These are phyloP conservation scores for Hippocampus abdominalis DNA, from an alignment of 2,113 vertebrate genomes.

Conservation along the genomic window DNA sequence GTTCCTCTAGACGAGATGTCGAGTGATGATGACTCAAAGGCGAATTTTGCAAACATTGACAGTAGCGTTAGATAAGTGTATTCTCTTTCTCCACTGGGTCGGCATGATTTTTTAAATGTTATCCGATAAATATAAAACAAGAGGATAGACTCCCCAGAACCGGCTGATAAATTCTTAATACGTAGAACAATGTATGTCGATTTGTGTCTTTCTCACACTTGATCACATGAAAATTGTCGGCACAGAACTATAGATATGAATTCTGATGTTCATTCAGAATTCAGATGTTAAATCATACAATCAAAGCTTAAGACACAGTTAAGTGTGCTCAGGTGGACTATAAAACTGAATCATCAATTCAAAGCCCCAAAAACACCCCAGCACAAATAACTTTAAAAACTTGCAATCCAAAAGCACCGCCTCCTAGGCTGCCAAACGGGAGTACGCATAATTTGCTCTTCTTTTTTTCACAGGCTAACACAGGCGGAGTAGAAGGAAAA, in stretches of 20 bases:
- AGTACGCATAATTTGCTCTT: slow-evolving; percentile 1
- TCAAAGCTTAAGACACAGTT: background rate
- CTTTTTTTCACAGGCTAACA: background rate
- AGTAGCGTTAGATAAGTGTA: background rate
- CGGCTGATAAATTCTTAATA: slow-evolving; percentile 9
- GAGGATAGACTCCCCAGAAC: background rate
- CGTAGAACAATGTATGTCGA: background rate
- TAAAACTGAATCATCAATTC: background rate
- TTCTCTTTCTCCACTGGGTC: background rate
- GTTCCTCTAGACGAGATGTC: background rate
- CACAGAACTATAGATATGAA: background rate
- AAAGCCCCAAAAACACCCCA: background rate
- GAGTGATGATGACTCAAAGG: background rate
- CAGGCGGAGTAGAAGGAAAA: slow-evolving; percentile 8
- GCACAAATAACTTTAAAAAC: background rate
- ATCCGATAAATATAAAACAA: slow-evolving; percentile 4
- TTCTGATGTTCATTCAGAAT: background rate
- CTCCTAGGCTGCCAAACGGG: slow-evolving; percentile 3
- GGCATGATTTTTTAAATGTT: slow-evolving; percentile 2
- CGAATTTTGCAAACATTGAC: background rate
- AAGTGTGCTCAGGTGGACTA: background rate
- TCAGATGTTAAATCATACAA: background rate
- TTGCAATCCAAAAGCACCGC: slow-evolving; percentile 51
- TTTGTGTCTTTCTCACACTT: background rate
- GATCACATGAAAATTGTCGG: background rate